A percentile compares a stretch with the other conserved stretches of the same genome.
Evolutionary conservation across 2,113 vertebrate species (phyloP).

Genomic region (Sebastes schlegelii): DNA sequence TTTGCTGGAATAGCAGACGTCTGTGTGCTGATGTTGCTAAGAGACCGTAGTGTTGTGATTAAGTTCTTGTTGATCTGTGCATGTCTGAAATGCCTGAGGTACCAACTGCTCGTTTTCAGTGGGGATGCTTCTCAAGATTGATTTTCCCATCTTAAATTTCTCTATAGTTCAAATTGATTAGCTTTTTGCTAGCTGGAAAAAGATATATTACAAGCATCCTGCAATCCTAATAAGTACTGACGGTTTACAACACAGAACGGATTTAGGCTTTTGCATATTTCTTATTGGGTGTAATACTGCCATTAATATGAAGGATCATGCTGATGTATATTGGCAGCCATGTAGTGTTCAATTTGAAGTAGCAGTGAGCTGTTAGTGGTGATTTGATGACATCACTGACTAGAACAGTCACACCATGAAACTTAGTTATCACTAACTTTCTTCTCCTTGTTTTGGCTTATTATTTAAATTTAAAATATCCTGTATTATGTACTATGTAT

Average conservation of each 20-base stretch:
- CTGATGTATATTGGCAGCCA: background rate
- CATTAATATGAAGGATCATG: background rate
- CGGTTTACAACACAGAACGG: background rate
- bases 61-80: conserved; percentile 46
- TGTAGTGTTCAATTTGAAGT: conserved; percentile 2
- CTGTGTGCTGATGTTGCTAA: conserved; percentile 29
- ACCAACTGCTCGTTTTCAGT: conserved; percentile 25
- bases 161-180: conserved; percentile 10
- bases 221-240: background rate
- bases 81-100: conserved; percentile 45
- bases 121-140: conserved; percentile 30
- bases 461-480: background rate
- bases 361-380: background rate
- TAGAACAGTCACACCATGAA: background rate
- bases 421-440: background rate
- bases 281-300: background rate
- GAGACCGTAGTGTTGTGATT: conserved; percentile 32
- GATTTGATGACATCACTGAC: background rate
- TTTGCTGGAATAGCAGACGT: conserved; percentile 15
- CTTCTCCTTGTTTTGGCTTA: background rate
- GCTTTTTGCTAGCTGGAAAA: conserved; percentile 10
- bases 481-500: background rate
- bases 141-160: conserved; percentile 28
- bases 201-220: background rate
- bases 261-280: background rate